Evolutionary conservation across 2,888 invertebrate genomes (phyloP).

Genomic region (Folsomia candida): DNA sequence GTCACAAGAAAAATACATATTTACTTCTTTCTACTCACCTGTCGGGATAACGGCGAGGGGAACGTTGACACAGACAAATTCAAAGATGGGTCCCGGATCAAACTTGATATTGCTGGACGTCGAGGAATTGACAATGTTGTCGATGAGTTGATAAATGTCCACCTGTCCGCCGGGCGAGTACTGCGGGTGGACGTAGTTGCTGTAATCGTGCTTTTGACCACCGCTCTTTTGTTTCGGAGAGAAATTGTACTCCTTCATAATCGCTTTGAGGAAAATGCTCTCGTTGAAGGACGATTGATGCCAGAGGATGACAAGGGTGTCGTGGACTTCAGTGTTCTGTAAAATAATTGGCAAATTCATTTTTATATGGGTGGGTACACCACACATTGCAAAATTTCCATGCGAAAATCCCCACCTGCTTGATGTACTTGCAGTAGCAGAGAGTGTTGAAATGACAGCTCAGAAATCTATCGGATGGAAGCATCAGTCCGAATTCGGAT

Average conservation of each 20-base stretch:
- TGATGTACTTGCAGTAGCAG: conserved; percentile 49
- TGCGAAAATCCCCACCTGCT: no score
- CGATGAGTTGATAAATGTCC: conserved; percentile 39
- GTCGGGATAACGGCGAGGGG: conserved; percentile 50
- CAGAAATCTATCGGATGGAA: conserved; percentile 47
- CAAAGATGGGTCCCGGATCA: conserved; percentile 48
- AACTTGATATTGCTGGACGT: conserved; percentile 40
- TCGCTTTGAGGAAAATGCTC: conserved; percentile 40
- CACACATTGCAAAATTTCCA: no score
- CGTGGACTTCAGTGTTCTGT: conserved; percentile 50
- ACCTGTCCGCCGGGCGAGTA: conserved; percentile 38
- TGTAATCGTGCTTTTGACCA: neutral
- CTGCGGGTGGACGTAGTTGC: neutral
- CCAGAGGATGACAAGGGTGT: conserved; percentile 45
- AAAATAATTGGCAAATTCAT: no score
- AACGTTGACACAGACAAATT: conserved; percentile 48
- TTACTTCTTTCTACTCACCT: no score
- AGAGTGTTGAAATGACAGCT: conserved; percentile 49
- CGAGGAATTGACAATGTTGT: no score
- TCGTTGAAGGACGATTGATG: conserved; percentile 46
- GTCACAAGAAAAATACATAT: no score
- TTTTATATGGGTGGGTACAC: no score
- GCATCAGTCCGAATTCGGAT: neutral
- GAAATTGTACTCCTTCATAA: conserved; percentile 9
- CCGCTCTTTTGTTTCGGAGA: conserved; percentile 38